A percentile compares a stretch with the other conserved stretches of the same genome.
phyloP scores from a whole-genome alignment of 2,797 vertebrate species.

The Selene dorsalis region DNA sequence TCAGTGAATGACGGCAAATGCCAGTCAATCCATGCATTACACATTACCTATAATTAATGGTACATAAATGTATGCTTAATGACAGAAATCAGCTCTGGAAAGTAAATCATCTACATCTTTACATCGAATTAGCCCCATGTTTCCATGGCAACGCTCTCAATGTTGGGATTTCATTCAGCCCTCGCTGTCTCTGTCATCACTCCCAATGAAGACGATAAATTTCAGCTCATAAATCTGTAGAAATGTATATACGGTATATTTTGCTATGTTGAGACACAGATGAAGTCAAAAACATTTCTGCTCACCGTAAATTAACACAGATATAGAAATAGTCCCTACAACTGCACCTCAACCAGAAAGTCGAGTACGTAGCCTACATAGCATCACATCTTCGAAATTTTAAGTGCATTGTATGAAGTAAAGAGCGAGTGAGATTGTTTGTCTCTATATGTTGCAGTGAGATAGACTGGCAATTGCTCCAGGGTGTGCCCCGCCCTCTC shows the following conservation, averaged over 20 bases:
- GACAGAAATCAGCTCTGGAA: neutral
- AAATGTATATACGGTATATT: neutral
- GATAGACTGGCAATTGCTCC: too few species aligned
- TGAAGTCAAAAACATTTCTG: too few species aligned
- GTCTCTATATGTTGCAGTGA: too few species aligned
- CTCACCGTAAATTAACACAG: too few species aligned
- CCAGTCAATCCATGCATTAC: neutral
- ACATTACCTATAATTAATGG: constrained; percentile 8
- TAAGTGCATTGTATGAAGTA: neutral
- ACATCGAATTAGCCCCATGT: constrained; percentile 4
- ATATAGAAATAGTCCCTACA: too few species aligned
- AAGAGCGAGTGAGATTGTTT: too few species aligned
- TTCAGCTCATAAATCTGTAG: neutral
- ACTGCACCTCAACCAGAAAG: too few species aligned
- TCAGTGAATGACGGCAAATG: neutral
- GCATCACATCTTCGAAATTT: neutral
- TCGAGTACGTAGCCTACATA: neutral
- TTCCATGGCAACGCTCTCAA: constrained; percentile 17
- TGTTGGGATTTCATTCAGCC: constrained; percentile 2
- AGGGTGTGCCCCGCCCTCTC: too few species aligned
- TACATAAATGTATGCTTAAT: neutral
- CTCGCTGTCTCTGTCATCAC: constrained; percentile 4
- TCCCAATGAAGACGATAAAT: neutral
- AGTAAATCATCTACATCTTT: neutral
- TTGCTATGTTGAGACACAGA: neutral